Conservation (phyloP, 2,113 vertebrate genomes). For the Cynopterus brachyotis region DNA sequence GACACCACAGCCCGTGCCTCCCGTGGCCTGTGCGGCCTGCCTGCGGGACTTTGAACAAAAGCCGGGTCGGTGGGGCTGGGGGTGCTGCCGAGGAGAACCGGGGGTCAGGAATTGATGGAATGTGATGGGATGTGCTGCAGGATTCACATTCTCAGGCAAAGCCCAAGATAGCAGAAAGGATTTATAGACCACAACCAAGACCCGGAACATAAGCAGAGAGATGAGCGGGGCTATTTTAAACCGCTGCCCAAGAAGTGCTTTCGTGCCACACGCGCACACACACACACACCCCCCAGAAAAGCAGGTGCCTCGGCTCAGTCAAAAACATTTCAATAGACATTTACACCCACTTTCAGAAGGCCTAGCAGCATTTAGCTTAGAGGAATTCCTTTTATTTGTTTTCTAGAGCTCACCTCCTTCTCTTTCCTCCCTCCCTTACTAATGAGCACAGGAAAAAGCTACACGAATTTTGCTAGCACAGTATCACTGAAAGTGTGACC, state of each 20-base stretch:
- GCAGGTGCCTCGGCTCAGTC: neutral
- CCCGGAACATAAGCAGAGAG: neutral
- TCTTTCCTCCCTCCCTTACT: neutral
- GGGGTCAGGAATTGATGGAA: constrained; percentile 52
- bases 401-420: neutral
- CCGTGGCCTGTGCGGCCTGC: neutral
- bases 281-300: neutral
- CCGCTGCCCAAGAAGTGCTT: constrained; percentile 22
- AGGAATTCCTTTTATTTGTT: neutral
- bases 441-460: neutral
- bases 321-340: constrained; percentile 28
- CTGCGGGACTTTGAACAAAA: neutral
- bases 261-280: neutral
- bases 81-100: neutral
- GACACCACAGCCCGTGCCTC: neutral
- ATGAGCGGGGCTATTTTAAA: constrained; percentile 30
- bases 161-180: constrained; percentile 32
- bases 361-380: neutral
- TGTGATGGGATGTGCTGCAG: neutral
- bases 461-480: neutral
- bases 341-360: neutral
- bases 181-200: constrained; percentile 47
- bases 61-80: neutral
- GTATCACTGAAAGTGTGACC: neutral
- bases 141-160: constrained; percentile 29